Evolutionary conservation across 92 coral and sea anemone species (phyloP), one percentile per base, ranked within the genome.

Genomic region (Actinostola sp.): DNA sequence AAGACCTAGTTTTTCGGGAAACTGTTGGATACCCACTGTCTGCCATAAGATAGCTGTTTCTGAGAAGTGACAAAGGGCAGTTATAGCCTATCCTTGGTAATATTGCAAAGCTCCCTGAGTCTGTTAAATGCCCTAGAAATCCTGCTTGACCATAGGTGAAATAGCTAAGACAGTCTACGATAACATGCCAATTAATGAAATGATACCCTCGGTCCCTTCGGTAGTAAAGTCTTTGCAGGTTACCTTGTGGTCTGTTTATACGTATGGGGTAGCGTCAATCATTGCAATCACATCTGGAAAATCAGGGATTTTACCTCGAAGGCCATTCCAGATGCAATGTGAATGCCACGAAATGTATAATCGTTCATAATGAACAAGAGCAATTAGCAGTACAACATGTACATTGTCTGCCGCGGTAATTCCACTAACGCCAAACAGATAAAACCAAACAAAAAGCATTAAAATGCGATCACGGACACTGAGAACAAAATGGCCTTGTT

Each of bases 181-280:
- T 48, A 38, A 76, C 82, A 9, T 76, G 73, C 74, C 73, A 76
- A 50, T 76, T 76, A 12, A 76, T 49, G 51, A 76, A 76, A 66
- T 65, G 82, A 39, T 11, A 64, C 12, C 72, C 73, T 25, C 73
- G 66, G 58, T 76, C 73, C 43, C 82, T 53, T 38, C 82, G 53
- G 58, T 65, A 76, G 58, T 76, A 76, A 41, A 76, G 73, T 36
- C 80, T 49, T 48, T 74, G 80, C 21, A 74, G n/a, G 27, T 62
- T 61, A 10, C 80, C 61, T 61, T 42, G 65, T 5, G 72, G 72
- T 27, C 78, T 57, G 43, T 76, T 76, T 39, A 76, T 76, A 15
- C 66, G 73, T 23, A 76, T 76, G 35, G 82, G 73, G 82, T 76
- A 34, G 74, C 82, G 27, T 76, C 82, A 12, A 75, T 64, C 53